A percentile compares a stretch with the other conserved stretches of the same genome.
phyloP scores from a whole-genome alignment of 1,140 invertebrate genomes.

The Pogonomyrmex californicus region DNA sequence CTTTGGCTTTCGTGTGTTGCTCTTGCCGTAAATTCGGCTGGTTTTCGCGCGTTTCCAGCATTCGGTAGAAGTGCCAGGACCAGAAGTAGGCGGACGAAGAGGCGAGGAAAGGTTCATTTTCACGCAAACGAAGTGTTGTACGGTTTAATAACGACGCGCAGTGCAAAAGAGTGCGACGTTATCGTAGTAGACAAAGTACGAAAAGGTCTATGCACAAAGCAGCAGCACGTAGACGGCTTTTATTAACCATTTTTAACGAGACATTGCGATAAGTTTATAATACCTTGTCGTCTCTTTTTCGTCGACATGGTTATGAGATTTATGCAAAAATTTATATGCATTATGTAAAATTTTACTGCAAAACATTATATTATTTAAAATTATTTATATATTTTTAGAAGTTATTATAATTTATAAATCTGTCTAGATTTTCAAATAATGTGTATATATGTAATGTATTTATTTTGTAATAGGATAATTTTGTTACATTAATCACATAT shows the following conservation, averaged over 20 bases:
- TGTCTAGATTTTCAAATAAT: background rate
- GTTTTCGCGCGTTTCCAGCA: conserved; percentile 40
- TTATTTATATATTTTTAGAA: background rate
- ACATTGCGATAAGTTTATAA: conserved; percentile 36
- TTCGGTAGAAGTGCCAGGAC: conserved; percentile 49
- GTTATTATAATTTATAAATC: background rate
- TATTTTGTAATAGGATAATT: background rate
- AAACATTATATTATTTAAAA: conserved; percentile 23
- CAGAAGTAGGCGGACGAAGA: conserved; percentile 52
- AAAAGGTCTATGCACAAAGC: conserved; percentile 20
- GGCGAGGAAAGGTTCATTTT: conserved; percentile 27
- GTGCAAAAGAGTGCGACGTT: conserved; percentile 38
- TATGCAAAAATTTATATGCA: background rate
- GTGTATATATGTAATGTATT: background rate
- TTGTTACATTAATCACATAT: background rate
- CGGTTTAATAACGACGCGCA: conserved; percentile 40
- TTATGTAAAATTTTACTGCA: background rate
- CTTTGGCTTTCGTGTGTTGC: conserved; percentile 47
- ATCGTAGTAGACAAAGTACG: conserved; percentile 42
- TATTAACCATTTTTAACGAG: conserved; percentile 53
- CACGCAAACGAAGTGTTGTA: conserved; percentile 50
- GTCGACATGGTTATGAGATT: conserved; percentile 8
- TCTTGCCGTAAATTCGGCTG: conserved; percentile 52
- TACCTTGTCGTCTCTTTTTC: background rate
- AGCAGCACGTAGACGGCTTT: conserved; percentile 35